Evolutionary conservation across 1,140 invertebrate genomes (phyloP).

Genomic region (Marisa cornuarietis): DNA sequence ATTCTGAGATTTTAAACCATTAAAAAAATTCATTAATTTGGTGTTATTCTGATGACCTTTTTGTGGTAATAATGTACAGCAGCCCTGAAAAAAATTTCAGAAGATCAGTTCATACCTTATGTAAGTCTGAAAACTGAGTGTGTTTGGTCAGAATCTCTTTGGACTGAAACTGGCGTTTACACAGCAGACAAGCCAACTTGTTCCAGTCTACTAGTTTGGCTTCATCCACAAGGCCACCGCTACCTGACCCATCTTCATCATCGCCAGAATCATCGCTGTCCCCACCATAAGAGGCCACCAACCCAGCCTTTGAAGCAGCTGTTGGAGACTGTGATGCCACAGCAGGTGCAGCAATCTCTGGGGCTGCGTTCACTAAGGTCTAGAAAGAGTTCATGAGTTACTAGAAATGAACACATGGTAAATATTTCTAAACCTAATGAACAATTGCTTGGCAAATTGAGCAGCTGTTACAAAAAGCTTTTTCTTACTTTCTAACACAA

Average conservation of each 20-base stretch:
- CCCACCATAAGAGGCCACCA: conserved; percentile 83
- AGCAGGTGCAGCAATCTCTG: not conserved
- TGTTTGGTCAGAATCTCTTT: conserved; percentile 90
- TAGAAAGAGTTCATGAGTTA: not conserved
- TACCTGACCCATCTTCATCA: conserved; percentile 65
- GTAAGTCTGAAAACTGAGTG: conserved; percentile 91
- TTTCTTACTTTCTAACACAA: no score
- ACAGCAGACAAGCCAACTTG: conserved; percentile 93
- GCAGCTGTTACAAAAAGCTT: no score
- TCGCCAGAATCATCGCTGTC: conserved; percentile 69
- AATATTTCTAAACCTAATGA: no score
- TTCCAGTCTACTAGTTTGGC: conserved; percentile 81
- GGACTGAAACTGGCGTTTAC: conserved; percentile 93
- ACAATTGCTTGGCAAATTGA: no score
- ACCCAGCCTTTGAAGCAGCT: conserved; percentile 38
- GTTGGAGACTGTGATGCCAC: not conserved
- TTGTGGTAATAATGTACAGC: no score
- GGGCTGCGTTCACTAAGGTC: conserved; percentile 7
- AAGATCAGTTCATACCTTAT: conserved; percentile 73
- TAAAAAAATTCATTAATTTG: not conserved
- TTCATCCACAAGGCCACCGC: conserved; percentile 62
- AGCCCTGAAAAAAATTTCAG: no score
- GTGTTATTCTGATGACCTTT: not conserved
- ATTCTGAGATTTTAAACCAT: no score
- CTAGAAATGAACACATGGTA: no score